Evolutionary conservation across 2,888 invertebrate species (phyloP), one percentile per base, ranked within the genome.

Genomic region (Galerucella calmariensis): DNA sequence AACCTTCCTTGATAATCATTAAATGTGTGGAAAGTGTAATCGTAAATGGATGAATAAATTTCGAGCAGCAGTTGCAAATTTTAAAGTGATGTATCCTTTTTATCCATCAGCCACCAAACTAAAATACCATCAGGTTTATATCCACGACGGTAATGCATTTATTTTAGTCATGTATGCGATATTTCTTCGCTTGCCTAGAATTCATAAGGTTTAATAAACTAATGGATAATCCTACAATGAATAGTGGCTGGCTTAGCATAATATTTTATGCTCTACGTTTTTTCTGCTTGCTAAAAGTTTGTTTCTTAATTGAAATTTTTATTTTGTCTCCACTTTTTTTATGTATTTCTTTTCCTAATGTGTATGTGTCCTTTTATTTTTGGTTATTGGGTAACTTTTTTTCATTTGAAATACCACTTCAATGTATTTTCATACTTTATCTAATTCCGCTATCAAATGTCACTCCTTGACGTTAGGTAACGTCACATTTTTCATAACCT

Each of bases 121-220:
- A 56, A 20, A 20, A 56, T 56, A 10, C 9, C 56, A 56, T 20
- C 9, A 20, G 56, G 56, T 56, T 20, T 6, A 20, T 56, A 20
- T 56, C 56, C 56, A 20, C 11, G 10, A 20, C 10, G 20, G 56
- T 56, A 16, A 20, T 56, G 56, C 56, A 56, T 56, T 56, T 20
- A 20, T 56, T 56, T 56, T 10, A 56, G 56, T 20, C 20, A 20
- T 56, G 56, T 56, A 56, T 56, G 16, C 20, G 20, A 16, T 16
- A 56, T 56, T 9, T 56, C 56, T 56, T 20, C 16, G 20, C 20
- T 16, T 20, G 16, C 56, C 8, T 16, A 56, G 10, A 56, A 56
- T 16, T 56, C 56, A 56, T 56, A 56, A 20, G 56, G 56, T 9
- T 20, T 56, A 56, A 56, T 56, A 56, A 56, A 56, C 20, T 56